A percentile compares a stretch with the other conserved stretches of the same genome.
Evolutionary conservation across 2,797 vertebrate species (phyloP).

Genomic region (Caiman crocodilus): DNA sequence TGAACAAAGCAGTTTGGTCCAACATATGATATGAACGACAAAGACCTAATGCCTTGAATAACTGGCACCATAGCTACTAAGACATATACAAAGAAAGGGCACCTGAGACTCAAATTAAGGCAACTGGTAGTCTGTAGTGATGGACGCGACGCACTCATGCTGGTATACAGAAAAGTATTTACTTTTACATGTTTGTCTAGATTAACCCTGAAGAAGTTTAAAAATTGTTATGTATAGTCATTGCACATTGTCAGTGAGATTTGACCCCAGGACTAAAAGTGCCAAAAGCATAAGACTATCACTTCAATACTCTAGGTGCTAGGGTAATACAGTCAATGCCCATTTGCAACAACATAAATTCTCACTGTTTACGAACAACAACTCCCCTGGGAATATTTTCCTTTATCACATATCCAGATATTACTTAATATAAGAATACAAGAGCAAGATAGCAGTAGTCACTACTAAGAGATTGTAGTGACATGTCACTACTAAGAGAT

Average conservation of each 20-base stretch:
- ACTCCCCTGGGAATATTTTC: no score
- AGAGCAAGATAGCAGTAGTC: no score
- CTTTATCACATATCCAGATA: no score
- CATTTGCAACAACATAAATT: no score
- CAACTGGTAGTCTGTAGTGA: background rate
- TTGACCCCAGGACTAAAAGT: background rate
- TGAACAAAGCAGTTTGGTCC: background rate
- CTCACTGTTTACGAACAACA: no score
- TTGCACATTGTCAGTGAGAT: background rate
- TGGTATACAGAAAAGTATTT: background rate
- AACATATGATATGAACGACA: background rate
- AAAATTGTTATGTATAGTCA: background rate
- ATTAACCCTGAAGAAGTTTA: background rate
- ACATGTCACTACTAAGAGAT: no score
- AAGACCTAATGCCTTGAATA: background rate
- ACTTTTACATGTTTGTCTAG: background rate
- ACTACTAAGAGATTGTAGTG: no score
- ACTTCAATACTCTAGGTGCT: background rate
- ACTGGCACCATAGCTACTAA: background rate
- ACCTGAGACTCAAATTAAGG: background rate
- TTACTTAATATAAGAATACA: no score
- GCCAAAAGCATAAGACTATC: background rate
- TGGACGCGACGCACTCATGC: background rate
- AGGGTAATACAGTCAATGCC: background rate
- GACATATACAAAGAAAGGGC: rapidly evolving